A percentile compares a stretch with the other conserved stretches of the same genome.
These are phyloP conservation scores for Drosophila aldrichi DNA, from an alignment of 2,888 invertebrate genomes.

Conservation along the genomic window DNA sequence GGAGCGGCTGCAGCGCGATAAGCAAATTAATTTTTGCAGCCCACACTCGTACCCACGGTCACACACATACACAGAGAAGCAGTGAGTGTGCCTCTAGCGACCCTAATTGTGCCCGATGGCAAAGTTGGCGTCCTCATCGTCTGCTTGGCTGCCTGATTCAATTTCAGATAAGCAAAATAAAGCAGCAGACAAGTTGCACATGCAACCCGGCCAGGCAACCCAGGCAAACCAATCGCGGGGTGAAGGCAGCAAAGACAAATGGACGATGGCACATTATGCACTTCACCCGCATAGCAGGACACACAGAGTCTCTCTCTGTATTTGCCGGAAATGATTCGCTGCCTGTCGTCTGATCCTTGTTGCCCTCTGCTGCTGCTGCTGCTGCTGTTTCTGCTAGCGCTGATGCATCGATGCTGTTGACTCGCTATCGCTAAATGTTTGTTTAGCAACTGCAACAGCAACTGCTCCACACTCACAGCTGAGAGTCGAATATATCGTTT, in stretches of 20 bases:
- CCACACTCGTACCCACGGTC: conserved; percentile 7
- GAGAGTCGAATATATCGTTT: conserved; percentile 35
- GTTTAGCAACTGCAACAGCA: conserved; percentile 74
- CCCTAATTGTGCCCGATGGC: conserved; percentile 76
- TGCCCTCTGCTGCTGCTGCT: not conserved
- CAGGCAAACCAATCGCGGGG: not conserved
- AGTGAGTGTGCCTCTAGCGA: conserved; percentile 40
- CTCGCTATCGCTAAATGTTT: conserved; percentile 74
- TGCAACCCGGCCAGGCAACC: conserved; percentile 37
- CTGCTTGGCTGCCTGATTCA: conserved; percentile 78
- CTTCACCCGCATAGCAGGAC: conserved; percentile 67
- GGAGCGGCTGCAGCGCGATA: conserved; percentile 76
- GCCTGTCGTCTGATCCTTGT: conserved; percentile 49
- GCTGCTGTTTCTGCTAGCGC: conserved; percentile 45
- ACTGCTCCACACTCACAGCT: conserved; percentile 10
- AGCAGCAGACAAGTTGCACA: conserved; percentile 66
- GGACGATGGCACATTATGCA: conserved; percentile 75
- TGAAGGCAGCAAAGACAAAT: conserved; percentile 69
- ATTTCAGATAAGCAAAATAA: conserved; percentile 82
- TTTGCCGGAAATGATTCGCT: conserved; percentile 68
- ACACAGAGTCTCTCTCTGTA: conserved; percentile 1
- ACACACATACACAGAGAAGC: not conserved
- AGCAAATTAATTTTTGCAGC: conserved; percentile 79
- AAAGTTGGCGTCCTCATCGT: conserved; percentile 51
- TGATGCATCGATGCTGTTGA: conserved; percentile 80